These are phyloP conservation scores for Theristus sp. DNA, from an alignment of 2,888 invertebrate genomes.

Conservation along the genomic window DNA sequence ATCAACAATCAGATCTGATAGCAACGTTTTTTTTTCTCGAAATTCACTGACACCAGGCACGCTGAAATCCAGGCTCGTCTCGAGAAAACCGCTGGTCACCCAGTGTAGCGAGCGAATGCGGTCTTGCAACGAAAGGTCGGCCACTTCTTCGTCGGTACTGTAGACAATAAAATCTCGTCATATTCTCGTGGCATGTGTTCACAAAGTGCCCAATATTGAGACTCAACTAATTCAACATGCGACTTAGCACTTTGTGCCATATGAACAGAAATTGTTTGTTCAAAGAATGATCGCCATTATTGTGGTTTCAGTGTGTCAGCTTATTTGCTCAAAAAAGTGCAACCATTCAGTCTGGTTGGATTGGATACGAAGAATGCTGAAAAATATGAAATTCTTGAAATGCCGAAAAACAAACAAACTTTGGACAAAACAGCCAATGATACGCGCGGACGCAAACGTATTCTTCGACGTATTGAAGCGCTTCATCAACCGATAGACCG, in stretches of 20 bases:
- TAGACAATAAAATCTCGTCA: too few relatives aligned
- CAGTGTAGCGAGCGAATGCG: constrained; percentile 85
- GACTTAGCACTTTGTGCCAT: too few relatives aligned
- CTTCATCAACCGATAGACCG: constrained; percentile 41
- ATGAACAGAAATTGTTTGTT: too few relatives aligned
- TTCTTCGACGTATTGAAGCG: constrained; percentile 80
- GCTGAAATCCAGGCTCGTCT: constrained; percentile 57
- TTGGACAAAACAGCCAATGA: constrained; percentile 65
- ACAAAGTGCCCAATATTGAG: too few relatives aligned
- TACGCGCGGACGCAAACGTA: constrained; percentile 78
- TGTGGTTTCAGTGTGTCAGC: too few relatives aligned
- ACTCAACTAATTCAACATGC: too few relatives aligned
- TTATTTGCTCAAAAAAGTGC: too few relatives aligned
- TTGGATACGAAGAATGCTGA: background rate
- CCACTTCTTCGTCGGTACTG: constrained; percentile 58
- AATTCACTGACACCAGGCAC: constrained; percentile 2
- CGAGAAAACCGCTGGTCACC: constrained; percentile 82
- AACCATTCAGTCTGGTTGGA: too few relatives aligned
- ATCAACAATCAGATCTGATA: too few relatives aligned
- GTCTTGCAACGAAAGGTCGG: constrained; percentile 74
- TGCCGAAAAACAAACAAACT: constrained; percentile 26
- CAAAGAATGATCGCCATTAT: too few relatives aligned
- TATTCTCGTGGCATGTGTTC: too few relatives aligned
- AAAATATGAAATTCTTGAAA: background rate
- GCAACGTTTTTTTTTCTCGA: too few relatives aligned